These are phyloP conservation scores for Machimus rusticus DNA, from an alignment of 2,888 invertebrate species.

Conservation along the genomic window DNA sequence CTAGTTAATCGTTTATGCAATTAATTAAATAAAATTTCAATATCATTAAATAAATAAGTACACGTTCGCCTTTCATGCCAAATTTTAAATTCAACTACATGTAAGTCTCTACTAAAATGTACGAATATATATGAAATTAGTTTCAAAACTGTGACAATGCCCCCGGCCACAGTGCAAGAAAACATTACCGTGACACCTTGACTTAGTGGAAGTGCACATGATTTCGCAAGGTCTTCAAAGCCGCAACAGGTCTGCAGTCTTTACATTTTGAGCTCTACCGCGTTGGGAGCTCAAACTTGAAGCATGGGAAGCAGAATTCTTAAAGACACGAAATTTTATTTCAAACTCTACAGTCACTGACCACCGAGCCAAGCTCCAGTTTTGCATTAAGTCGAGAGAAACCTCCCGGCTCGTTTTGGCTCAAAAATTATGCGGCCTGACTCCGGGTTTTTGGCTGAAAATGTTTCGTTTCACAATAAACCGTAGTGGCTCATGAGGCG, in stretches of 20 bases:
- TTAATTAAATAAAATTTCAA: too few relatives aligned
- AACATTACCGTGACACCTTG: not conserved
- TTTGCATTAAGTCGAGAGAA: not conserved
- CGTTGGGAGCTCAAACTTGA: not conserved
- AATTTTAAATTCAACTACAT: not conserved
- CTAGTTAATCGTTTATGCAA: too few relatives aligned
- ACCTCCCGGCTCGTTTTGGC: not conserved
- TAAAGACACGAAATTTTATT: not conserved
- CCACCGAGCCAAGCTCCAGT: conserved; percentile 8
- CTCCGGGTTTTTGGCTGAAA: not conserved
- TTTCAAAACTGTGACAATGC: not conserved
- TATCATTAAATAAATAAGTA: too few relatives aligned
- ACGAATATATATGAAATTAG: not conserved
- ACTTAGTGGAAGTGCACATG: not conserved
- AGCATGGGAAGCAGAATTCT: conserved; percentile 11
- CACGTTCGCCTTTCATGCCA: not conserved
- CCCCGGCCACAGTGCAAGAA: not conserved
- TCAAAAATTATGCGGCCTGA: not conserved
- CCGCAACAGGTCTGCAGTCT: not conserved
- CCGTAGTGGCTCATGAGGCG: not conserved
- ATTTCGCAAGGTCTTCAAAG: not conserved
- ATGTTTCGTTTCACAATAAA: not conserved
- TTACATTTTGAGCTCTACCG: not conserved
- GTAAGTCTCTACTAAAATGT: not conserved
- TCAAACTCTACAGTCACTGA: conserved; percentile 16